Percentiles rank a stretch among this genome's conserved stretches.
These are phyloP conservation scores for Agrilus planipennis DNA, from an alignment of 1,140 invertebrate genomes.

Conservation along the genomic window DNA sequence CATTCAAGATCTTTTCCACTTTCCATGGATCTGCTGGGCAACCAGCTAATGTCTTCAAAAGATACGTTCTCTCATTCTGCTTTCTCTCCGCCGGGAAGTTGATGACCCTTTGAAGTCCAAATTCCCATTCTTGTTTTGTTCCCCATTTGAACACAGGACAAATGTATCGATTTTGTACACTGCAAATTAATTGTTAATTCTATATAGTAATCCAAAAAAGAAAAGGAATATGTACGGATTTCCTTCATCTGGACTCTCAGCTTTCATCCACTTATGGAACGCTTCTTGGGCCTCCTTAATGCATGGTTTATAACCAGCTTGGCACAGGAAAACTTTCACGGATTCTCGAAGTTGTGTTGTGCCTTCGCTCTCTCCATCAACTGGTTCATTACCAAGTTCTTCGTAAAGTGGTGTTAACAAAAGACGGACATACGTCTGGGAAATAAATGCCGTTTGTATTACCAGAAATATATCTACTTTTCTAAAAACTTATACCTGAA, in stretches of 20 bases:
- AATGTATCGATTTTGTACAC: conserved; percentile 56
- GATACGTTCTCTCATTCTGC: conserved; percentile 57
- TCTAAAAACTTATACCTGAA: conserved; percentile 40
- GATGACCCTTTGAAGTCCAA: conserved; percentile 58
- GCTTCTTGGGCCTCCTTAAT: conserved; percentile 51
- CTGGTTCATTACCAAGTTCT: conserved; percentile 42
- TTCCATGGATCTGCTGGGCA: conserved; percentile 56
- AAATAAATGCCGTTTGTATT: conserved; percentile 16
- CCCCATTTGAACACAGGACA: conserved; percentile 70
- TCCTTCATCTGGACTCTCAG: conserved; percentile 52
- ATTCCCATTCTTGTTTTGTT: conserved; percentile 62
- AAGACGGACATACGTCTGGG: conserved; percentile 49
- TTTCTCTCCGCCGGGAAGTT: conserved; percentile 55
- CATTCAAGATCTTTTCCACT: conserved; percentile 52
- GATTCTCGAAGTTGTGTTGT: conserved; percentile 46
- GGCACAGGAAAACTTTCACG: conserved; percentile 54
- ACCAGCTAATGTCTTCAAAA: conserved; percentile 60
- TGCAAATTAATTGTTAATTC: conserved; percentile 28
- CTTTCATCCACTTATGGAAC: conserved; percentile 54
- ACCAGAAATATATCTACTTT: neutral
- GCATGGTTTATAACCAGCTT: conserved; percentile 58
- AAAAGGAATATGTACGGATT: conserved; percentile 54
- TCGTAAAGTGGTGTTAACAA: conserved; percentile 54
- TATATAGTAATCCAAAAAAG: conserved; percentile 6
- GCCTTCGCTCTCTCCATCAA: conserved; percentile 44